Evolutionary conservation across 2,888 invertebrate species (phyloP).

Genomic region (Pheosia gnoma): DNA sequence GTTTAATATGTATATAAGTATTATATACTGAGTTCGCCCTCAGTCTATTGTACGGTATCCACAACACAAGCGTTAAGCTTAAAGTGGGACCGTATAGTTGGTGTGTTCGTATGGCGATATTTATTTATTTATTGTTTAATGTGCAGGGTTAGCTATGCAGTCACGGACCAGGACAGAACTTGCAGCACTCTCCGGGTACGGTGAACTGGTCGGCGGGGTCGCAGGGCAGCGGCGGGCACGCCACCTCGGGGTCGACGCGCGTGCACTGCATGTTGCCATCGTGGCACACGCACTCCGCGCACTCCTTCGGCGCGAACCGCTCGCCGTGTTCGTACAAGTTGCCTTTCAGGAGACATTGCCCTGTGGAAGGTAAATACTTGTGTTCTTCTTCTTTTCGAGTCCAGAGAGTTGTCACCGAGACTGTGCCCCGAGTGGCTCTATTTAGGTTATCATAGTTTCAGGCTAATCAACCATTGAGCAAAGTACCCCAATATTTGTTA

Average conservation of each 20-base stretch:
- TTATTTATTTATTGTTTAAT: not conserved
- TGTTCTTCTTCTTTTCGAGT: not conserved
- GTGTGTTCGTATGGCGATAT: no score
- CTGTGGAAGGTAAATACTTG: slow-evolving; percentile 66
- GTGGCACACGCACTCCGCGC: slow-evolving; percentile 92
- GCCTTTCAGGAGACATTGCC: slow-evolving; percentile 88
- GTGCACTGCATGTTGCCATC: slow-evolving; percentile 92
- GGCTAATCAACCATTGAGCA: no score
- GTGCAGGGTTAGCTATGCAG: slow-evolving; percentile 16
- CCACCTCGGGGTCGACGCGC: slow-evolving; percentile 87
- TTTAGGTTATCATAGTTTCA: no score
- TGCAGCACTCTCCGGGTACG: slow-evolving; percentile 94
- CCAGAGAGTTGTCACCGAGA: not conserved
- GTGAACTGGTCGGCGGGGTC: slow-evolving; percentile 90
- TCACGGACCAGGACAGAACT: slow-evolving; percentile 91
- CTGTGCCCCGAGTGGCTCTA: no score
- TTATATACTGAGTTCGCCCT: no score
- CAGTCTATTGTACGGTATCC: no score
- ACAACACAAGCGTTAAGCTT: no score
- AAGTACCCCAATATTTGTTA: no score
- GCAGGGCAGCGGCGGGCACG: slow-evolving; percentile 91
- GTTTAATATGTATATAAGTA: no score
- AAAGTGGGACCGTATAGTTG: no score
- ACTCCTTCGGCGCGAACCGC: slow-evolving; percentile 87
- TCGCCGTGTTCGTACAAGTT: slow-evolving; percentile 92